phyloP scores from a whole-genome alignment of 2,113 vertebrate species.

The Phainopepla nitens region DNA sequence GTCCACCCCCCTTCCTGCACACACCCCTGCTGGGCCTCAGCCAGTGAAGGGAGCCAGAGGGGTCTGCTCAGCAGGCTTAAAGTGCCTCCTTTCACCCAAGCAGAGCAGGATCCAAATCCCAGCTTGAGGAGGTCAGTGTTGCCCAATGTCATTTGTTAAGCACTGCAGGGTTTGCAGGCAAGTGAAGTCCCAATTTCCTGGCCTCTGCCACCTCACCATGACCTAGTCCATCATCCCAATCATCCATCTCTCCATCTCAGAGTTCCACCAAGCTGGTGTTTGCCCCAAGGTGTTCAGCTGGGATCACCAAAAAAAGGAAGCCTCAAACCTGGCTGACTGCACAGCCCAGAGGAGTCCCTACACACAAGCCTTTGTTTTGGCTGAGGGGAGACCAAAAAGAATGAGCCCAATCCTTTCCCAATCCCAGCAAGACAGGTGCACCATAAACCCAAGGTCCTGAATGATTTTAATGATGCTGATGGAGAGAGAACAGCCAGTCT shows the following conservation, averaged over 20 bases:
- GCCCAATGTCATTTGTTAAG: accelerated
- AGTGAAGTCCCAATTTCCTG: neutral
- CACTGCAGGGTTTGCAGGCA: accelerated
- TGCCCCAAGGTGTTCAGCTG: neutral
- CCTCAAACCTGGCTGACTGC: neutral
- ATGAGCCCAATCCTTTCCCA: neutral
- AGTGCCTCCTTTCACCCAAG: neutral
- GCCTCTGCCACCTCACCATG: neutral
- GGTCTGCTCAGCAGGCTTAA: neutral
- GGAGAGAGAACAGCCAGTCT: neutral
- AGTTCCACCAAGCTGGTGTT: neutral
- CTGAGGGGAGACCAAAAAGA: neutral
- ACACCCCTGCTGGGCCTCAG: neutral
- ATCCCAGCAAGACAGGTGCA: neutral
- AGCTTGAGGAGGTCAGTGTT: neutral
- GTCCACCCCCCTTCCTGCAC: neutral
- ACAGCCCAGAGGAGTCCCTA: neutral
- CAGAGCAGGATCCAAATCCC: neutral
- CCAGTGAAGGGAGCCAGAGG: neutral
- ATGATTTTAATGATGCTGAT: neutral
- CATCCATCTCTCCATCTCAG: neutral
- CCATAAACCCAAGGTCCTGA: neutral
- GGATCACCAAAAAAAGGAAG: neutral
- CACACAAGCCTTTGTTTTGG: neutral
- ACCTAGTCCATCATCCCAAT: neutral